Evolutionary conservation across 2,797 vertebrate species (phyloP), one percentile per base, ranked within the genome.

Genomic region (Leptodactylus fallax): DNA sequence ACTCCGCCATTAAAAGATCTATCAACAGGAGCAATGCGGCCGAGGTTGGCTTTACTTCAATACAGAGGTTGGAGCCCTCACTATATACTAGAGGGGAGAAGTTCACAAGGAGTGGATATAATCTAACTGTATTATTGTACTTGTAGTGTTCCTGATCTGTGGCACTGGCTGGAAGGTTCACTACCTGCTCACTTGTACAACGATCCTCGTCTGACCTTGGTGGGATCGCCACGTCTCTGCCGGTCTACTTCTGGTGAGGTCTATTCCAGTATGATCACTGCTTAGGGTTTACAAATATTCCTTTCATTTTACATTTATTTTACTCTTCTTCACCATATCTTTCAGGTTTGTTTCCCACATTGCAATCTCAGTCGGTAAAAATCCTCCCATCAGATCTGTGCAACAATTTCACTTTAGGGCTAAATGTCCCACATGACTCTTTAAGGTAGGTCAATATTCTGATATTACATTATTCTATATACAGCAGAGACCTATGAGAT

Each of bases 151-250:
- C 79, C 90, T 6, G 93, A 95, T 5, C 90, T 91, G 13, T 93
- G 94, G 91, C 90, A 88, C 84, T 96, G 96, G 95, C 90, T 96
- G 80, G 88, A 88, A 83, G 85, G 79, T 45, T 92, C 89, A 25
- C 90, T 97, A 88, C 89, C 94, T 58, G 90, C 92, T 16, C 93
- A 95, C 79, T 90, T 97, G 11, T 93, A 95, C 89, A 91, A 90
- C 21, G 93, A 92, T 90, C 92, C 94, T 0, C 51, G 81, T 0
- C 78, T 95, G 49, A 91, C 7, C 3, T 93, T 96, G 1, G 81
- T 93, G 0, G 95, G 95, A 23, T 58, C 88, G 3, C 93, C 94
- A 1, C 92, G 85, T 79, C 90, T 96, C 81, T 93, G 89, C 81
- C 90, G 90, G 90, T 25, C 87, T 1, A 27, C 69, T n/a, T 60